A percentile compares a stretch with the other conserved stretches of the same genome.
Conservation (phyloP, 1,140 invertebrate species). For the Macrobrachium rosenbergii region DNA sequence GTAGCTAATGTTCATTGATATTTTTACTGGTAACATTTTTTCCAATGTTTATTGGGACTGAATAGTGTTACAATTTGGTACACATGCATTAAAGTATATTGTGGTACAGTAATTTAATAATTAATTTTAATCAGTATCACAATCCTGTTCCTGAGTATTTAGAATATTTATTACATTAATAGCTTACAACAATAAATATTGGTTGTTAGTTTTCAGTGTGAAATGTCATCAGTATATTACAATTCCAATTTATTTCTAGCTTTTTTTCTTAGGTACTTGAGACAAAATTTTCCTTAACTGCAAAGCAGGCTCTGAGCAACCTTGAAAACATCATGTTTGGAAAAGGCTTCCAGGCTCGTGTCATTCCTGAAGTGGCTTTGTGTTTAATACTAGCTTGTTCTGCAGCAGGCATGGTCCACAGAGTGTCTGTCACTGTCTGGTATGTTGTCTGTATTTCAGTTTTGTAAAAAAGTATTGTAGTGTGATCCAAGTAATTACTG, state of each 20-base stretch:
- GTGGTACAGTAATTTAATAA: no score
- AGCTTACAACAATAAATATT: no score
- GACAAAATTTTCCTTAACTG: slow-evolving; percentile 49
- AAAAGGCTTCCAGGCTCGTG: slow-evolving; percentile 62
- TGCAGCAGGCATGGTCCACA: slow-evolving; percentile 63
- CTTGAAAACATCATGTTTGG: slow-evolving; percentile 64
- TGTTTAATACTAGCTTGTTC: slow-evolving; percentile 61
- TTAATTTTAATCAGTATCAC: no score
- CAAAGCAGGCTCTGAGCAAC: slow-evolving; percentile 57
- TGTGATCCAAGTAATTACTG: neutral
- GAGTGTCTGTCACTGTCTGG: slow-evolving; percentile 65
- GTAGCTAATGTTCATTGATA: neutral
- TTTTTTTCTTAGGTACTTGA: no score
- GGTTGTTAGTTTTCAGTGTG: no score
- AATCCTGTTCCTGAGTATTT: no score
- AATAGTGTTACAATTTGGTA: no score
- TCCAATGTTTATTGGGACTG: no score
- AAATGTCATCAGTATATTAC: no score
- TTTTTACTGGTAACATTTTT: neutral
- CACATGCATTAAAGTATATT: no score
- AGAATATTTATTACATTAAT: no score
- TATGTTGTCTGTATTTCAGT: slow-evolving; percentile 28
- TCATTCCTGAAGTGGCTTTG: slow-evolving; percentile 58
- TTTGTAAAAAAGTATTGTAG: neutral
- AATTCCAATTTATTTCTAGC: no score